Conservation (phyloP, 2,888 invertebrate species). For the Hirtodrosophila alboralis region DNA sequence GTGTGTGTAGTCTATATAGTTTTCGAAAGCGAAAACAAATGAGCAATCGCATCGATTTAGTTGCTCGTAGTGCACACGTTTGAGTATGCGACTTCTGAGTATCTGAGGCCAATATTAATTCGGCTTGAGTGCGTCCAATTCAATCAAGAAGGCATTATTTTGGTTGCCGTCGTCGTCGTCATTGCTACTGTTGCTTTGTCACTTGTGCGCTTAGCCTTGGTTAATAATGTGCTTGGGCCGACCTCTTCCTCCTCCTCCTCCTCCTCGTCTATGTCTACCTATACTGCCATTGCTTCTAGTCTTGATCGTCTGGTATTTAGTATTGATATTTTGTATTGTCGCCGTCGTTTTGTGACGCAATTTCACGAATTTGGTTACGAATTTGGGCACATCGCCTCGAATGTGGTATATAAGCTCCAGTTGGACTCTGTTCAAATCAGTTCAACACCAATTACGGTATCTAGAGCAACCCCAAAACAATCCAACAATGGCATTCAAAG, state of each 20-base stretch:
- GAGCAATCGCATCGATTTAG: conserved; percentile 58
- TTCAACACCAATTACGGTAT: conserved; percentile 82
- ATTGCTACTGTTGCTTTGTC: conserved; percentile 56
- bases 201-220: conserved; percentile 67
- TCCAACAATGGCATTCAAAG: conserved; percentile 83
- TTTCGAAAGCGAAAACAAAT: conserved; percentile 73
- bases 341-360: conserved; percentile 67
- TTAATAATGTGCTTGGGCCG: conserved; percentile 49
- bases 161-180: conserved; percentile 22
- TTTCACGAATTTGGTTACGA: conserved; percentile 60
- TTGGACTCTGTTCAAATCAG: conserved; percentile 78
- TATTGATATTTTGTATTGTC: conserved; percentile 46
- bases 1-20: conserved; percentile 30
- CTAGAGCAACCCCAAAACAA: conserved; percentile 76
- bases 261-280: conserved; percentile 1
- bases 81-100: conserved; percentile 69
- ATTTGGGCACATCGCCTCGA: conserved; percentile 50
- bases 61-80: conserved; percentile 54
- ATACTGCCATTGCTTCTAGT: conserved; percentile 62
- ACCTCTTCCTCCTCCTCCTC: not conserved
- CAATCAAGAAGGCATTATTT: conserved; percentile 77
- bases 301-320: conserved; percentile 49
- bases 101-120: conserved; percentile 77
- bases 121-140: conserved; percentile 63
- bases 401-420: conserved; percentile 78